Conservation (phyloP, 1,140 invertebrate species). For the Zaprionus taronus region DNA sequence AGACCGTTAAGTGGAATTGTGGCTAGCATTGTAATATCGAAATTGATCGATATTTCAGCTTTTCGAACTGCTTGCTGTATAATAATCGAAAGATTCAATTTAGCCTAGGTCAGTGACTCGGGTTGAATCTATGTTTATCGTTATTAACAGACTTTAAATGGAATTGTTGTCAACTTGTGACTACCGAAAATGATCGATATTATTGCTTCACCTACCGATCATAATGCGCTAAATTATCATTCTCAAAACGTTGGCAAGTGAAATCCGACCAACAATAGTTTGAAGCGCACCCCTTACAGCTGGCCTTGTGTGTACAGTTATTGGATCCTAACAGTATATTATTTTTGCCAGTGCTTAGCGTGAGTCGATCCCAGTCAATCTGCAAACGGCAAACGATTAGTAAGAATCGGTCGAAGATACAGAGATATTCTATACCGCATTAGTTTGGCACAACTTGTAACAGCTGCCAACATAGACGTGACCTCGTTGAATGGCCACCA, state of each 20-base stretch:
- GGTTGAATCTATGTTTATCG: too few species aligned
- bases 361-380: slow-evolving; percentile 77
- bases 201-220: slow-evolving; percentile 34
- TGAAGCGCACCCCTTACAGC: slow-evolving; percentile 61
- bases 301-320: slow-evolving; percentile 49
- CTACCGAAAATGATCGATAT: neutral
- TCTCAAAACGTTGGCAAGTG: slow-evolving; percentile 72
- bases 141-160: neutral
- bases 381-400: slow-evolving; percentile 12
- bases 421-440: slow-evolving; percentile 42
- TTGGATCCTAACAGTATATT: slow-evolving; percentile 47
- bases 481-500: slow-evolving; percentile 75
- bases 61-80: too few species aligned
- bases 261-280: slow-evolving; percentile 71
- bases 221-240: slow-evolving; percentile 65
- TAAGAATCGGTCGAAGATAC: neutral
- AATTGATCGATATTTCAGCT: too few species aligned
- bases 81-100: too few species aligned
- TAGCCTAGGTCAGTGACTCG: neutral
- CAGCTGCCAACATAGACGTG: slow-evolving; percentile 72
- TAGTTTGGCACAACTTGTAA: slow-evolving; percentile 68
- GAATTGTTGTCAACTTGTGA: neutral
- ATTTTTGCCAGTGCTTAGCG: slow-evolving; percentile 65
- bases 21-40: too few species aligned
- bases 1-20: too few species aligned